Percentiles rank a stretch among this genome's conserved stretches.
These are phyloP conservation scores for Macroglossus sobrinus DNA, from an alignment of 2,113 vertebrate genomes.

Conservation along the genomic window DNA sequence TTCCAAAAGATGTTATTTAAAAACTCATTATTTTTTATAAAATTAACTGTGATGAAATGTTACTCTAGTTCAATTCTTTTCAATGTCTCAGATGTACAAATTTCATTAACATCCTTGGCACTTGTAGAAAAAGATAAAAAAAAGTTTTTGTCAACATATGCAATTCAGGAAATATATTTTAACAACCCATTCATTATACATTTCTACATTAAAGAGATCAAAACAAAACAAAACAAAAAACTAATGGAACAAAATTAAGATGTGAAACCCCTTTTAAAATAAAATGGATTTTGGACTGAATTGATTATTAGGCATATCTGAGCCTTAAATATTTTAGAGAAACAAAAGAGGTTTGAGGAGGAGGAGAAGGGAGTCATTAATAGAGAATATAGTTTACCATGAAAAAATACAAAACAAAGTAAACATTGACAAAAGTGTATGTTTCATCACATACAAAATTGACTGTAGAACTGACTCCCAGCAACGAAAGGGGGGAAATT, in stretches of 20 bases:
- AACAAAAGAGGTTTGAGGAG: too few relatives aligned
- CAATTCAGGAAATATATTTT: neutral
- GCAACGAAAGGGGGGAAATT: too few relatives aligned
- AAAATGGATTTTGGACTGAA: neutral
- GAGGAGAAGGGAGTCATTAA: neutral
- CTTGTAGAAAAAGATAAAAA: neutral
- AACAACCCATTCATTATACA: neutral
- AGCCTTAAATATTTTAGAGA: neutral
- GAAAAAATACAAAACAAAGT: neutral
- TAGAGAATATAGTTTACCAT: neutral
- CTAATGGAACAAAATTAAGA: neutral
- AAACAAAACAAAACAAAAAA: neutral
- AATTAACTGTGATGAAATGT: neutral
- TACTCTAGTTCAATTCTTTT: neutral
- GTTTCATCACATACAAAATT: neutral
- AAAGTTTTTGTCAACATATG: neutral
- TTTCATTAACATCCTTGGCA: neutral
- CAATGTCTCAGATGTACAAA: neutral
- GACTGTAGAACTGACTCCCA: neutral
- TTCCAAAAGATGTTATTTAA: neutral
- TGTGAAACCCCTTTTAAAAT: neutral
- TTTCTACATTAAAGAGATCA: neutral
- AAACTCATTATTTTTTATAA: neutral
- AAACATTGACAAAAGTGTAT: neutral
- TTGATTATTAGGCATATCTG: neutral